Evolutionary conservation across 1,140 invertebrate species (phyloP), one percentile per base, ranked within the genome.

Genomic region (Tachypleus tridentatus): DNA sequence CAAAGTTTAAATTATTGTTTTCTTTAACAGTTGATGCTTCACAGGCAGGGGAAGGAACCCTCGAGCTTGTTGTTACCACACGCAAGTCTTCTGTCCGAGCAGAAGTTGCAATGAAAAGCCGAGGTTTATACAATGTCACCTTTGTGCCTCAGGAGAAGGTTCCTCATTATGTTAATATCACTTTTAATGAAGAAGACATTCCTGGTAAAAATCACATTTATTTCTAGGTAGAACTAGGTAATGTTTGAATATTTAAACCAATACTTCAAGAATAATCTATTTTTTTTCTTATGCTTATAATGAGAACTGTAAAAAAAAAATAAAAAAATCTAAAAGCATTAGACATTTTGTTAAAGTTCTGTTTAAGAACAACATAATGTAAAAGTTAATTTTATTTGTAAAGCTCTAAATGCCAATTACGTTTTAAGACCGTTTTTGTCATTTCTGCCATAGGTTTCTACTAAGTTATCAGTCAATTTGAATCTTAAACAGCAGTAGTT

Each of bases 11-110:
- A 48, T 57, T 6, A 72, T 87, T 90, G 4, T 86, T 89, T 2
- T 93, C 90, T 0, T 93, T 94, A 74, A 89, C 87, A 70, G 94
- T 98, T 53, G 93, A 98, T 80, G 93, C 94, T 1, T 92, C 91
- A 0, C 87, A 93, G 72, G 94, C 94, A 49, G 95, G 95, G 0
- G 93, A 97, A 77, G 95, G 95, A 8, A 97, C 94, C 3, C 80
- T 98, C 1, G 94, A 97, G 74, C 79, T 98, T 3, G 92, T 96
- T 0, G 92, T 98, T 0, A 95, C 90, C 52, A 94, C 91, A 0
- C 86, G 88, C 54, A 88, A 90, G 58, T 88, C 88, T 10, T 78
- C 77, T 9, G 75, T 81, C 7, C 71, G 78, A 67, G 79, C 79
- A 52, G 80, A 81, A 70, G 89, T 93, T 4, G 88, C 92, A 4